Percentiles rank a stretch among this genome's conserved stretches.
Conservation (phyloP, 2,888 invertebrate genomes). For the Dexiosoma caninum region DNA sequence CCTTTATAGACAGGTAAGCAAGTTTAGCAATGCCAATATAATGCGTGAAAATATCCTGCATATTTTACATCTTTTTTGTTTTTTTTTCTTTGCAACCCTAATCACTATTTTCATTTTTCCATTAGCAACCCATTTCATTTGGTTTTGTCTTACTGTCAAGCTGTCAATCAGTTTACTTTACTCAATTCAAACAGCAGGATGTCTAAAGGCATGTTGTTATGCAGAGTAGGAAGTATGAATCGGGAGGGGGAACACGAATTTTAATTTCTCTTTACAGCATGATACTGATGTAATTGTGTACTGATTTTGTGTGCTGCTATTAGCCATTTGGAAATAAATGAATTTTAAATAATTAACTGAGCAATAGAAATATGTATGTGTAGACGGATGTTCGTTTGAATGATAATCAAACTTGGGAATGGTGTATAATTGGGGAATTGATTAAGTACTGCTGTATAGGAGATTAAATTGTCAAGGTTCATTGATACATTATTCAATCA, state of each 20-base stretch:
- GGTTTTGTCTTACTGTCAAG: neutral
- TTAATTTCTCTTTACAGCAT: neutral
- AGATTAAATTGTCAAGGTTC: neutral
- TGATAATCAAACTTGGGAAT: slow-evolving; percentile 6
- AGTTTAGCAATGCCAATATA: no score
- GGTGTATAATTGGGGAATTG: neutral
- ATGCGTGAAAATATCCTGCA: neutral
- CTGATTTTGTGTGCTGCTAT: neutral
- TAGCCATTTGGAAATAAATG: neutral
- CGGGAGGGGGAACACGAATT: neutral
- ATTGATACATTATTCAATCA: no score
- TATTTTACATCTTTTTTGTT: neutral
- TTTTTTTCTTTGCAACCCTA: neutral
- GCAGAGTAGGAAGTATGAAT: no score
- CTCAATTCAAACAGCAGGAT: neutral
- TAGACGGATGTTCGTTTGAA: no score
- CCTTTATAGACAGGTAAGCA: slow-evolving; percentile 82
- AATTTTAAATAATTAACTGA: neutral
- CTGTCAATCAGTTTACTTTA: slow-evolving; percentile 11
- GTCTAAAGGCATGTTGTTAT: neutral
- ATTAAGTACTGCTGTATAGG: neutral
- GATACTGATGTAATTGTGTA: slow-evolving; percentile 14
- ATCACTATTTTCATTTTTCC: neutral
- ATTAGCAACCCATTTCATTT: neutral
- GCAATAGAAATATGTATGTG: neutral